Base-by-base conservation (phyloP, 2,888 invertebrate species). In the Chesias legatella region DNA sequence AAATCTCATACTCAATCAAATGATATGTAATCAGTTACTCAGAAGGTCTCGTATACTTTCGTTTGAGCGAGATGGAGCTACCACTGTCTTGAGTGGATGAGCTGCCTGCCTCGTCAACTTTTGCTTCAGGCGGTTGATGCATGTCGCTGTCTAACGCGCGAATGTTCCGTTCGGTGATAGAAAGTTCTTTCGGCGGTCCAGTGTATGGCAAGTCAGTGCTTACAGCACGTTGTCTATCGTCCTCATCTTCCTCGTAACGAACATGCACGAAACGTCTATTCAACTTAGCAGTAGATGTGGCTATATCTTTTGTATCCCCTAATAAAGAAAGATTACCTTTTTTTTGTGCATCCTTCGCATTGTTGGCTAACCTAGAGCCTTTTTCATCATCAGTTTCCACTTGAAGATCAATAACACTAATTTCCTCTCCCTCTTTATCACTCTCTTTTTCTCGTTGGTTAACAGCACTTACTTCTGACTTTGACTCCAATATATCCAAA, bases 231-330 rank as follows among this genome's bases (percentile, higher is more conserved):
- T 31, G 13, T 25, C 9, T 40, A 6, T 27, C 9, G 7, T 30
- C 33, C 10, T 51, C 33, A 4, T 53, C 48, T 36, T 62, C 59
- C 17, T 55, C 38, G 33, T 58, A 59, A n/a, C 48, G 50, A 7
- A 59, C 48, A 30, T 27, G 54, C 6, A 51, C 33, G 1, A 32
- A 30, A 6, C 48, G 53, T 30, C 44, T 48, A 11, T 37, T 53
- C 17, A 39, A 6, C 17, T 36, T 54, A 0, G 54, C 10, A n/a
- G 46, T 48, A 1, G 51, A 46, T 5, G 48, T 43, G 0, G 31
- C 33, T 7, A 32, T 39, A 13, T 42, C 33, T 5, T 32, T 29
- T 6, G 13, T 28, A 1, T 42, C 30, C 1, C 8, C 17, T 10
- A 3, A 13, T n/a, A 11, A 20, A 13, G 13, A 17, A 17, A 2